phyloP scores from a whole-genome alignment of 2,113 vertebrate genomes.

The Rafetus swinhoei region DNA sequence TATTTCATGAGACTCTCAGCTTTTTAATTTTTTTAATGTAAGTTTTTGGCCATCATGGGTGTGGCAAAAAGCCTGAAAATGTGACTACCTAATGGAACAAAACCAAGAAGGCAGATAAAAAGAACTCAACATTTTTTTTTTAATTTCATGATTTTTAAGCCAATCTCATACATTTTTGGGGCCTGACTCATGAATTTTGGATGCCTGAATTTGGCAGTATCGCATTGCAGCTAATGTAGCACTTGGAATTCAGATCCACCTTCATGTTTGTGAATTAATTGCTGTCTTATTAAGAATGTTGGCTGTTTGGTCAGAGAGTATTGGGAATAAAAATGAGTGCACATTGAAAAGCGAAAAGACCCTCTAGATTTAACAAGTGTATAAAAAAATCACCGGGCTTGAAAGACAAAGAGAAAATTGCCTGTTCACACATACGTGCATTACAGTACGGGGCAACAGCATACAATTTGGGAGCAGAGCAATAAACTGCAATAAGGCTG shows the following conservation, averaged over 20 bases:
- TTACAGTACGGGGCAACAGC: too few species aligned
- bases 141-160: neutral
- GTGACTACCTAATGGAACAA: neutral
- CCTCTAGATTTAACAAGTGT: neutral
- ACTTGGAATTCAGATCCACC: neutral
- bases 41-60: neutral
- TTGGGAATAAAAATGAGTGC: conserved; percentile 31
- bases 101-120: neutral
- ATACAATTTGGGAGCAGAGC: too few species aligned
- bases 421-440: too few species aligned
- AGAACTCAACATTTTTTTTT: accelerated
- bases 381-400: neutral
- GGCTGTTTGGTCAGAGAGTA: conserved; percentile 22
- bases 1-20: neutral
- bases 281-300: conserved; percentile 9
- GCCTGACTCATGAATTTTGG: neutral
- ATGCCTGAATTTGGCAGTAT: neutral
- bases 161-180: neutral
- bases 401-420: neutral
- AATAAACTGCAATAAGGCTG: too few species aligned
- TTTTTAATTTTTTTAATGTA: neutral
- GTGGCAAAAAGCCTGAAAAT: neutral
- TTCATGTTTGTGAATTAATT: conserved; percentile 31
- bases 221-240: neutral
- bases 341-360: neutral